Base-by-base conservation (phyloP, 1,140 invertebrate genomes). In the Belonocnema kinseyi region DNA sequence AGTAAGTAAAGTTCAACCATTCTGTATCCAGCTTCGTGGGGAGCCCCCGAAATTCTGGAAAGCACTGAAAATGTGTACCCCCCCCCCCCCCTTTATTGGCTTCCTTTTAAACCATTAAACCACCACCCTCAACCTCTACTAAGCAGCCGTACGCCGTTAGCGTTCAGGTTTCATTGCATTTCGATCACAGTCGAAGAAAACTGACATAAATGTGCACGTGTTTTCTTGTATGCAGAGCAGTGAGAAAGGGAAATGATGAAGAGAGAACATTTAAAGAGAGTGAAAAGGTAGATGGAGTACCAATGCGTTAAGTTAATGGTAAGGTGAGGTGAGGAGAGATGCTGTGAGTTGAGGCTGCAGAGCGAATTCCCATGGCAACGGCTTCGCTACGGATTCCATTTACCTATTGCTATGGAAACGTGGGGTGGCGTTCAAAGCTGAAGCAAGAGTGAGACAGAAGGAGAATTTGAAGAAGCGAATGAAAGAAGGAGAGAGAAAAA, bases 351-450 rank as follows among this genome's bases (percentile, higher is more conserved):
- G 87, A 89, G 85, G 87, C 87, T 89, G 87, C 83, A 86, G 85
- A 89, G 88, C 85, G 83, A 89, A 90, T 91, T 85, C 81, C 89
- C 88, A 90, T 90, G 85, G 89, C 89, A 89, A 90, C 89, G 86
- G 88, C 89, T 90, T 90, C 88, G 85, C 87, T 88, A 89, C 88
- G 89, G 89, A 90, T 90, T 90, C 89, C 89, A 90, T 90, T 90
- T 90, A 90, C 89, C 89, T 90, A 90, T 90, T 87, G 88, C 89
- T 90, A 90, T 90, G 89, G 89, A 90, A 90, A 90, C 89, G 88
- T 87, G 85, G 86, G 86, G 83, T 89, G 89, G 87, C 87, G 89
- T 83, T 90, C 86, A 88, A 88, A 89, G 89, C 86, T 83, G 76
- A 78, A 74, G 80, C 16, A 26, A 78, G 54, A 71, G 77, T 52